Percentiles rank a stretch among this genome's conserved stretches.
Evolutionary conservation across 2,888 invertebrate species (phyloP).

Genomic region (Drosophila mulleri): DNA sequence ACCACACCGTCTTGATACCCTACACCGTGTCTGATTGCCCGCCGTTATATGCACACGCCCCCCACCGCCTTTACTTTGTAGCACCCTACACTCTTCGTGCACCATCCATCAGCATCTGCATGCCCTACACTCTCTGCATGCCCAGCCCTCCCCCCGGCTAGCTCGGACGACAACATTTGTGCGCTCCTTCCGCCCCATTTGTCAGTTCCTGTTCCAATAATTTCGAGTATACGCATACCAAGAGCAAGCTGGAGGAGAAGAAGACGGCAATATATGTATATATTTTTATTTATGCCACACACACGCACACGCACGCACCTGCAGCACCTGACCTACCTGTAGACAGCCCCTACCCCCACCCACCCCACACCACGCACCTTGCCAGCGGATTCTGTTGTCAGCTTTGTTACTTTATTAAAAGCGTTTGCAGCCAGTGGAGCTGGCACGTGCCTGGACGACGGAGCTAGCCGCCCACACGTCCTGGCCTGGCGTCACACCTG

Average conservation of each 20-base stretch:
- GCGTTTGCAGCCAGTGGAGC: conserved; percentile 29
- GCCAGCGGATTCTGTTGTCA: conserved; percentile 51
- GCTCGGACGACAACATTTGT: conserved; percentile 4
- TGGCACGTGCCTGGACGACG: conserved; percentile 27
- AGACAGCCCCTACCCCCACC: no score
- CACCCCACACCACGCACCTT: background rate
- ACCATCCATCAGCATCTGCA: no score
- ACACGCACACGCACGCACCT: conserved; percentile 5
- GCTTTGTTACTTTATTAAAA: conserved; percentile 65
- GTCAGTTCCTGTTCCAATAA: conserved; percentile 47
- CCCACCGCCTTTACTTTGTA: no score
- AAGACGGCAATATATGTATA: background rate
- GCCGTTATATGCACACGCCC: no score
- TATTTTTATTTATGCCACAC: conserved; percentile 41
- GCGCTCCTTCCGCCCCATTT: conserved; percentile 15
- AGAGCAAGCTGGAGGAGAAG: no score
- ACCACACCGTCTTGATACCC: no score
- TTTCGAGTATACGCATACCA: conserved; percentile 40
- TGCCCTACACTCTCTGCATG: no score
- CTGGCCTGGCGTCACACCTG: conserved; percentile 1
- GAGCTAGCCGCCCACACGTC: conserved; percentile 4
- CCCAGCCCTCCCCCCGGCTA: no score
- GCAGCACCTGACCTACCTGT: conserved; percentile 5
- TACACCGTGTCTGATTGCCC: no score
- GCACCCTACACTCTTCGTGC: no score